Base-by-base conservation (phyloP, 2,888 invertebrate species). In the Cheilosia urbana region DNA sequence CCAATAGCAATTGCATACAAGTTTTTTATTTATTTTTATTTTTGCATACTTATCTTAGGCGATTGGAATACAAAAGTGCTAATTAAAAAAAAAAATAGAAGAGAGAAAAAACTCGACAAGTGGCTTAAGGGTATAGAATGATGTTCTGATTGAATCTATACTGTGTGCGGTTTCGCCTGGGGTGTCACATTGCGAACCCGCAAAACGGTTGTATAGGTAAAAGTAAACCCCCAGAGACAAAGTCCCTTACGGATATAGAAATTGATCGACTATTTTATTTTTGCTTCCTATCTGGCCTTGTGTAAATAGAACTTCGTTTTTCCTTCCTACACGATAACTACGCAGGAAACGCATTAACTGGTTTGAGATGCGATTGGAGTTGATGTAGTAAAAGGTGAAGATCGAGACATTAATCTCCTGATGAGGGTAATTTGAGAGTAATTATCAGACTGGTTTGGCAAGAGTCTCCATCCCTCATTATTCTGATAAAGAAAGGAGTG, bases 11-110 rank as follows among this genome's bases (percentile, higher is more conserved):
- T 65, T 75, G 76, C 58, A 76, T 73, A 63, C 24, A 63, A n/a
- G n/a, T n/a, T 55, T 62, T 78, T 57, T 71, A 47, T 68, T 66
- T 57, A 66, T 53, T 45, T 57, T 76, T 77, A 47, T 47, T 11
- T 45, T 73, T 49, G 63, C 57, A 69, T 42, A 73, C 47, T 80
- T 75, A 60, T 72, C 53, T 45, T 34, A 55, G 40, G 60, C 60
- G 71, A 47, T 63, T 62, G 55, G 84, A 80, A 80, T 84, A 84
- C 71, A 17, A 80, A 84, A 71, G 9, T 75, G 84, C 75, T 84
- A 24, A 84, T 84, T 84, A 80, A 62, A 71, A 51, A 49, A 19
- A 19, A 51, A 51, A 13, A 15, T 7, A 51, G 21, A 51, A 51
- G 4, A 15, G 19, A 51, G 21, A 51, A 27, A 24, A 51, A 58